A percentile compares a stretch with the other conserved stretches of the same genome.
Conservation (phyloP, 23 tunicate genomes). For the Clavelina lepadiformis region DNA sequence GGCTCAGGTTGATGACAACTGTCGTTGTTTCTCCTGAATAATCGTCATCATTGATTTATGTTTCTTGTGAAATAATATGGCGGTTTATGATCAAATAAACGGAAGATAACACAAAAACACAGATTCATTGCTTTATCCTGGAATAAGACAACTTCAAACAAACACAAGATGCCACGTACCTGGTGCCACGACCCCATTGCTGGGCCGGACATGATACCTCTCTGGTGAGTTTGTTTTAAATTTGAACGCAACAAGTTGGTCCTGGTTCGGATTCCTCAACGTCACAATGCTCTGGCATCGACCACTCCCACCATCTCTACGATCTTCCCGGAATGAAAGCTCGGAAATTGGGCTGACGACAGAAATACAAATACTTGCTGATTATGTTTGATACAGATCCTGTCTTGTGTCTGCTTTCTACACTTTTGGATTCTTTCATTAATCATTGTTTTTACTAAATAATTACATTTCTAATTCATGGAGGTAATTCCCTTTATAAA, state of each 20-base stretch:
- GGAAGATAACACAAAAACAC: no score
- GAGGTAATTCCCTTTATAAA: no score
- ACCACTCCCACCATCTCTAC: conserved; percentile 20
- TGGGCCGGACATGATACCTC: conserved; percentile 80
- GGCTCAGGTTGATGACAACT: conserved; percentile 37
- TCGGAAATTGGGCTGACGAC: conserved; percentile 54
- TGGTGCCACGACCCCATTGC: conserved; percentile 43
- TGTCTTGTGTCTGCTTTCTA: background rate
- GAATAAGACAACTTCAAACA: no score
- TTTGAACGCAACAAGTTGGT: conserved; percentile 44
- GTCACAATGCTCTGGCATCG: conserved; percentile 31
- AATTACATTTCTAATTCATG: no score
- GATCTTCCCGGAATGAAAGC: conserved; percentile 23
- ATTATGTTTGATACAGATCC: background rate
- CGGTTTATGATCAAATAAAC: no score
- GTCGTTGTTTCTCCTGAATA: conserved; percentile 33
- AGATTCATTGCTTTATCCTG: no score
- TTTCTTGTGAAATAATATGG: no score
- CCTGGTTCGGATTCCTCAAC: conserved; percentile 18
- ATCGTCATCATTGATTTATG: no score
- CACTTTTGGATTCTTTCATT: no score
- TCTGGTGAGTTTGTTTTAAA: conserved; percentile 80
- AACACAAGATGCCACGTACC: no score
- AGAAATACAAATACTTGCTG: background rate
- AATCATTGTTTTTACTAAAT: no score